phyloP scores from a whole-genome alignment of 2,797 vertebrate genomes.

The Scleropages formosus region DNA sequence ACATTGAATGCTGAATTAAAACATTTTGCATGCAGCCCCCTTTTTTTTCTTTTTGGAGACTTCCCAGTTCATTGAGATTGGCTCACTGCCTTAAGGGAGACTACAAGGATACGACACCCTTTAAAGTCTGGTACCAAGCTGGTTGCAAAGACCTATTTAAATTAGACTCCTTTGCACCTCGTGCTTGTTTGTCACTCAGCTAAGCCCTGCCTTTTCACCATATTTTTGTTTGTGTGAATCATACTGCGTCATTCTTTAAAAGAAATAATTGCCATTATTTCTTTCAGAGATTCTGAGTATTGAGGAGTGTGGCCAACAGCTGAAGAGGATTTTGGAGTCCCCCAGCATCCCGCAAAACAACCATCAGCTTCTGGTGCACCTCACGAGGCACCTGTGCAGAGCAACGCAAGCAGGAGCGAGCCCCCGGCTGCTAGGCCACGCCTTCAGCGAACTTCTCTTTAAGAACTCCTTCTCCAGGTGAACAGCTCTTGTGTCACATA shows the following conservation, averaged over 20 bases:
- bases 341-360: constrained; percentile 69
- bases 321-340: constrained; percentile 70
- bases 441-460: constrained; percentile 68
- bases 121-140: neutral
- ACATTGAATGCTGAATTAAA: neutral
- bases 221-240: neutral
- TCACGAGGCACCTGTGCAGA: constrained; percentile 65
- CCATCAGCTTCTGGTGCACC: constrained; percentile 68
- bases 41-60: too few species aligned
- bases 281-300: constrained; percentile 60
- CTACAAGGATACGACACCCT: too few species aligned
- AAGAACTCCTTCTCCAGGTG: constrained; percentile 64
- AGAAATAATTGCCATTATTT: neutral
- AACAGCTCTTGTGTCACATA: neutral
- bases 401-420: constrained; percentile 58
- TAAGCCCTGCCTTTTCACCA: neutral
- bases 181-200: too few species aligned
- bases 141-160: too few species aligned
- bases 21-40: neutral
- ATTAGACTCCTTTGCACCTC: too few species aligned
- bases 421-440: constrained; percentile 62
- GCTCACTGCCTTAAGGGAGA: too few species aligned
- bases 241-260: neutral
- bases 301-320: constrained; percentile 73
- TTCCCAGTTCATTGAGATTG: too few species aligned